Base-by-base conservation (phyloP, 2,888 invertebrate species). In the Ditula angustiorana region DNA sequence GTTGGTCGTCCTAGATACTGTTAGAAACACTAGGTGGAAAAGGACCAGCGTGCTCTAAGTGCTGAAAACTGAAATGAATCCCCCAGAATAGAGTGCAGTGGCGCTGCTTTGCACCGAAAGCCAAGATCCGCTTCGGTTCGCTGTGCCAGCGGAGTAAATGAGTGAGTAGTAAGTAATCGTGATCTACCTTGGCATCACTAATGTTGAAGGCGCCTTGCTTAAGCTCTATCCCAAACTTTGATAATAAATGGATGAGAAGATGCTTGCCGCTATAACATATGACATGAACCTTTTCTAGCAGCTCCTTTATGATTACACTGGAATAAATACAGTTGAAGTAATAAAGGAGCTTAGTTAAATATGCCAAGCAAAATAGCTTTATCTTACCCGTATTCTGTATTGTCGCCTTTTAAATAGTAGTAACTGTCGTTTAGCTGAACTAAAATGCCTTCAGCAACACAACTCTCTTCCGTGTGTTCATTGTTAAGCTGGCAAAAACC, bases 241-340 rank as follows among this genome's bases (percentile, higher is more conserved):
- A 74, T 60, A 80, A 71, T 0, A 92, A 71, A 69, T 86, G 85
- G 41, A 83, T 82, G 0, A 91, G 75, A 11, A 92, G 52, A 23
- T 70, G 71, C 75, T 88, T 92, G 4, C 85, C 89, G 37, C 86
- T 90, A 66, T 83, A 93, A 69, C 91, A 91, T 41, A 90, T 71
- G 3, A 89, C 72, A 30, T 72, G 81, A 37, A 80, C 81, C 0
- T 71, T 71, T 56, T 72, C 66, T 3, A 91, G 63, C 7, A 88
- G 33, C 5, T 66, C 3, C 2, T 61, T 35, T 1, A 87, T 26
- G 2, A 69, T 44, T 19, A 74, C 63, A 57, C 86, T 88, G 71
- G 60, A 84, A 85, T 21, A 33, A 55, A 49, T 26, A 24, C n/a
- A 46, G 10, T 16, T 16, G 11, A 5, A 13, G n/a, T 35, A 35